Conservation (phyloP, 2,797 vertebrate genomes). For the Cossypha niveicapilla region DNA sequence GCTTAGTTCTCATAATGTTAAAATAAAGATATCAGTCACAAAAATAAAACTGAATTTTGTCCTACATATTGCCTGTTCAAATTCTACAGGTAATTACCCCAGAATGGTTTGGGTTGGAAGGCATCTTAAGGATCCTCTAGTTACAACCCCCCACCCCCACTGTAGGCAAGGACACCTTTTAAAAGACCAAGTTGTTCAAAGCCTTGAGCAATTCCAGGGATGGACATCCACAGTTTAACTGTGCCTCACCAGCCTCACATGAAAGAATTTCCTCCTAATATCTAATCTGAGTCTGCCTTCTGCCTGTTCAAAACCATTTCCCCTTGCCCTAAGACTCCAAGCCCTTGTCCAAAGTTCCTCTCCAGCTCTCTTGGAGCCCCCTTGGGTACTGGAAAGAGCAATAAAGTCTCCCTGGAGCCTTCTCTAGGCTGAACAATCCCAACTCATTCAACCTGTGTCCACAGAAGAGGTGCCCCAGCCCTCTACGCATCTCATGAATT, state of each 20-base stretch:
- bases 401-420: neutral
- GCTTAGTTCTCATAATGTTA: neutral
- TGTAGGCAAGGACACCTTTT: neutral
- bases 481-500: neutral
- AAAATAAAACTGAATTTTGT: neutral
- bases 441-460: neutral
- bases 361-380: neutral
- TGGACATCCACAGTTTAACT: neutral
- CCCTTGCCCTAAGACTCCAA: neutral
- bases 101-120: neutral
- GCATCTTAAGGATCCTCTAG: neutral
- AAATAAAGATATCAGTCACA: neutral
- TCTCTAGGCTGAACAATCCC: neutral
- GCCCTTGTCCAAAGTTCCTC: neutral
- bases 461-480: neutral
- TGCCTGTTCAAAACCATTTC: neutral
- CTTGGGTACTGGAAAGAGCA: neutral
- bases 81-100: neutral
- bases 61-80: neutral
- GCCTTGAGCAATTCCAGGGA: neutral
- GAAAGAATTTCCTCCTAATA: neutral
- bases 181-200: neutral
- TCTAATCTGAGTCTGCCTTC: neutral
- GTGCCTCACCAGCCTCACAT: neutral
- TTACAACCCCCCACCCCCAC: rapidly evolving